Evolutionary conservation across 2,113 vertebrate genomes (phyloP).

Genomic region (Hyla sarda): DNA sequence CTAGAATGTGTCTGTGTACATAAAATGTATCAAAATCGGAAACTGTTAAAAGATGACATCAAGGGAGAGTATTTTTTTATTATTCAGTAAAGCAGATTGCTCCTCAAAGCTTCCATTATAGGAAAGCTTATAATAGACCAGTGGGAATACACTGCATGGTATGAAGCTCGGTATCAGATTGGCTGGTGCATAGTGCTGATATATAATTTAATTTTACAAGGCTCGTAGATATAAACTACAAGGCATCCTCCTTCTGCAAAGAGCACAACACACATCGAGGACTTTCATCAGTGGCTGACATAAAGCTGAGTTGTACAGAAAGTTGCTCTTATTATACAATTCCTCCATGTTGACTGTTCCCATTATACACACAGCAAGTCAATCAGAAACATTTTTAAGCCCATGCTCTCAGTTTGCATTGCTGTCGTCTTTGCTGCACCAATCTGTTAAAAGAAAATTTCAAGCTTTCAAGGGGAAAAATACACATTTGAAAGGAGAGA

Average conservation of each 20-base stretch:
- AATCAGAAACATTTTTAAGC: slow-evolving; percentile 61
- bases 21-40: slow-evolving; percentile 24
- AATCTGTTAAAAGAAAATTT: slow-evolving; percentile 58
- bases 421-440: slow-evolving; percentile 40
- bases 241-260: slow-evolving; percentile 47
- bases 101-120: slow-evolving; percentile 57
- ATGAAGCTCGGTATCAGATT: slow-evolving; percentile 13
- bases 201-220: slow-evolving; percentile 59
- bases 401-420: slow-evolving; percentile 57
- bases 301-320: slow-evolving; percentile 29
- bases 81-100: slow-evolving; percentile 52
- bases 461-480: slow-evolving; percentile 34
- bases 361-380: slow-evolving; percentile 60
- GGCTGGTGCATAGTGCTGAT: slow-evolving; percentile 51
- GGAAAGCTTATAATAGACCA: slow-evolving; percentile 55
- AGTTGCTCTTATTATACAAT: slow-evolving; percentile 35
- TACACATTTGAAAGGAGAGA: slow-evolving; percentile 34
- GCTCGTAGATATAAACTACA: slow-evolving; percentile 51
- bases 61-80: slow-evolving; percentile 54
- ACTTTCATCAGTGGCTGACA: slow-evolving; percentile 49
- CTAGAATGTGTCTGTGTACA: slow-evolving; percentile 22
- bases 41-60: slow-evolving; percentile 41
- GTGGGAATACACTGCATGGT: slow-evolving; percentile 49
- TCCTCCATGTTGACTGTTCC: slow-evolving; percentile 30
- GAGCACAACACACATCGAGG: slow-evolving; percentile 24